Evolutionary conservation across 2,797 vertebrate species (phyloP).

Genomic region (Enteromius trimaculatus): DNA sequence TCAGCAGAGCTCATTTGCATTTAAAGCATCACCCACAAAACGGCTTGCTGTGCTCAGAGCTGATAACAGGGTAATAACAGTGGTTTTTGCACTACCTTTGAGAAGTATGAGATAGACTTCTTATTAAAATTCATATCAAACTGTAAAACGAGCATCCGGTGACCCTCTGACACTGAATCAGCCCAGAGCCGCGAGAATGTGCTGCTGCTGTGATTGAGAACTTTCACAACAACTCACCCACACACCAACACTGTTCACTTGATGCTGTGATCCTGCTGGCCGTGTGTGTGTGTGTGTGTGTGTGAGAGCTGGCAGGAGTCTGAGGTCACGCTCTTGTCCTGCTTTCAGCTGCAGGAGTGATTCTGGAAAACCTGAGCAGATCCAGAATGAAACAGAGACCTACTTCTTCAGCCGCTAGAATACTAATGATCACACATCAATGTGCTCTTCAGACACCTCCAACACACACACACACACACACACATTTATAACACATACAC

Average conservation of each 20-base stretch:
- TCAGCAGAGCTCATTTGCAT: too few species aligned
- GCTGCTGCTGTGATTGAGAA: neutral
- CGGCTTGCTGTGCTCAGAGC: too few species aligned
- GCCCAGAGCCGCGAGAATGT: neutral
- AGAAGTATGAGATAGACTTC: too few species aligned
- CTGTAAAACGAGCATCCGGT: too few species aligned
- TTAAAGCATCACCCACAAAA: too few species aligned
- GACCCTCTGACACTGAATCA: neutral
- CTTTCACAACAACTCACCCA: neutral
- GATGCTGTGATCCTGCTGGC: neutral
- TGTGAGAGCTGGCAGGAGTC: neutral
- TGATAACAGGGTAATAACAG: too few species aligned
- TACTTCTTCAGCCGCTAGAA: neutral
- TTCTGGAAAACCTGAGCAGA: slow-evolving; percentile 25
- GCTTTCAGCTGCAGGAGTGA: slow-evolving; percentile 13
- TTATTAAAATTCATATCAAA: too few species aligned
- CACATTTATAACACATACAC: too few species aligned
- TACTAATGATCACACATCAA: slow-evolving; percentile 23
- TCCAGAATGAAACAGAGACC: slow-evolving; percentile 5
- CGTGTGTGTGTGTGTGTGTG: too few species aligned
- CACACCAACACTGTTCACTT: neutral
- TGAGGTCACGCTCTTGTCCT: neutral
- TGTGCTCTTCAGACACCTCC: neutral
- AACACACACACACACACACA: slow-evolving; percentile 1
- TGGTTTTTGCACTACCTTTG: too few species aligned